Evolutionary conservation across 2,113 vertebrate species (phyloP).

Genomic region (Lutjanus erythropterus): DNA sequence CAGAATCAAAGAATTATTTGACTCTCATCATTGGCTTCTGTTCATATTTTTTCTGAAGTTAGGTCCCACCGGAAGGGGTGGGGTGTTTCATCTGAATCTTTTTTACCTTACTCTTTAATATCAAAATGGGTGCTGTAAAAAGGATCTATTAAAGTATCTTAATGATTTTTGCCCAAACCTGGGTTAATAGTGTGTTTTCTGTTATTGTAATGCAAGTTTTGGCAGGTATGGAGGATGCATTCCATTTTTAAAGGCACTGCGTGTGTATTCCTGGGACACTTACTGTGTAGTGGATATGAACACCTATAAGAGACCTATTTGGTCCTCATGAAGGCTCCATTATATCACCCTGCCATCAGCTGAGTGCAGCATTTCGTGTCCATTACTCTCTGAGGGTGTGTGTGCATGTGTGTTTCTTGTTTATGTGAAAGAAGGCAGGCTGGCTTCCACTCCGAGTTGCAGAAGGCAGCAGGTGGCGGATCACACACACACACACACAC

Average conservation of each 20-base stretch:
- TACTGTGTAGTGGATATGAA: slow-evolving; percentile 27
- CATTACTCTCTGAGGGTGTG: slow-evolving; percentile 35
- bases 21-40: no score
- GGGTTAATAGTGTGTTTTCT: background rate
- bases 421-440: slow-evolving; percentile 16
- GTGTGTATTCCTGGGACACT: slow-evolving; percentile 16
- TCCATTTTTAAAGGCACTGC: background rate
- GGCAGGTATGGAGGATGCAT: background rate
- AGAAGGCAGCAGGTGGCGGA: slow-evolving; percentile 50
- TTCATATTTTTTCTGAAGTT: no score
- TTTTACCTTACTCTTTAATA: no score
- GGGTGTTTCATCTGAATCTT: no score
- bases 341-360: slow-evolving; percentile 49
- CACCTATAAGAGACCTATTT: slow-evolving; percentile 48
- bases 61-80: no score
- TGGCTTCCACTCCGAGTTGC: slow-evolving; percentile 37
- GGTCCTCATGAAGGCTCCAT: slow-evolving; percentile 44
- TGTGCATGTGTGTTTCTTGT: slow-evolving; percentile 17
- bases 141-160: background rate
- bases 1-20: no score
- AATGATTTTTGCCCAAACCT: background rate
- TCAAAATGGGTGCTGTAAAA: no score
- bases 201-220: slow-evolving; percentile 12
- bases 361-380: slow-evolving; percentile 39
- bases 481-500: background rate